A percentile compares a stretch with the other conserved stretches of the same genome.
These are phyloP conservation scores for Seriola quinqueradiata DNA, from an alignment of 2,113 vertebrate genomes.

Conservation along the genomic window DNA sequence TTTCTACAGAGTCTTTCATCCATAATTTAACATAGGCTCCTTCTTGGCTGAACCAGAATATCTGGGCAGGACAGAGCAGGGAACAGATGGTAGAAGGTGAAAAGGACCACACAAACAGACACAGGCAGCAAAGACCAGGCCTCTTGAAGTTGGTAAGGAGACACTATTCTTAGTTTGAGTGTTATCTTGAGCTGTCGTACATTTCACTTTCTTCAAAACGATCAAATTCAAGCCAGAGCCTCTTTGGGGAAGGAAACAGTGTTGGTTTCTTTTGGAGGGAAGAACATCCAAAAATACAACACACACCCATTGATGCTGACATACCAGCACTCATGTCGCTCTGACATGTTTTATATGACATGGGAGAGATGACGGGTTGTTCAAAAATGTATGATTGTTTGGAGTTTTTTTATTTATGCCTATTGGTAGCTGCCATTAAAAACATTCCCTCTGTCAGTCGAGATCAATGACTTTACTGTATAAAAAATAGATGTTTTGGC, in stretches of 20 bases:
- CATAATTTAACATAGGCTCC: constrained; percentile 14
- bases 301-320: constrained; percentile 18
- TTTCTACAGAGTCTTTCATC: constrained; percentile 8
- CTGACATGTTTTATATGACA: constrained; percentile 19
- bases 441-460: constrained; percentile 12
- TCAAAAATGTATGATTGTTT: constrained; percentile 36
- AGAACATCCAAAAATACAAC: constrained; percentile 33
- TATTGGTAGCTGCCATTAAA: constrained; percentile 35
- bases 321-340: constrained; percentile 26
- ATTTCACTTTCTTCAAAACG: constrained; percentile 20
- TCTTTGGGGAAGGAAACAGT: constrained; percentile 6
- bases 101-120: constrained; percentile 9
- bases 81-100: constrained; percentile 38
- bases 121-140: not conserved
- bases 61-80: not conserved
- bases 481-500: not conserved
- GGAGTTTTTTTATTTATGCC: constrained; percentile 15
- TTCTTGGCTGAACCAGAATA: constrained; percentile 33
- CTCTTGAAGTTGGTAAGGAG: constrained; percentile 14
- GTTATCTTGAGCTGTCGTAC: constrained; percentile 13
- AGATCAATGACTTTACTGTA: not conserved
- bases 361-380: constrained; percentile 11
- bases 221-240: constrained; percentile 26
- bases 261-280: not conserved
- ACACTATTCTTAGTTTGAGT: constrained; percentile 1